A percentile compares a stretch with the other conserved stretches of the same genome.
Conservation (phyloP, 2,797 vertebrate genomes). For the Hydrophis major region DNA sequence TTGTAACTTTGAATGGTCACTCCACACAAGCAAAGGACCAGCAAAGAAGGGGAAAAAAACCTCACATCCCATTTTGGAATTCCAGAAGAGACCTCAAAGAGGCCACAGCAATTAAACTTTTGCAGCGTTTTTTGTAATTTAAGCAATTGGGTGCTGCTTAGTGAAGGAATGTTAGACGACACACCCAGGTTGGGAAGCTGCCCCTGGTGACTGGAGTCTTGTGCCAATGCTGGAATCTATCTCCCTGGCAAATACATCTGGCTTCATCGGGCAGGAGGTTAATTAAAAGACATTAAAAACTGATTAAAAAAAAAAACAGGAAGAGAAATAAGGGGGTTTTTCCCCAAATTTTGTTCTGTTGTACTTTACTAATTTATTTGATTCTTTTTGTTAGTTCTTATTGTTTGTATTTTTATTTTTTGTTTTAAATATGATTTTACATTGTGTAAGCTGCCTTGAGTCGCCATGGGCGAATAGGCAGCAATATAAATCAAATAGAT, state of each 20-base stretch:
- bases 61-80: neutral
- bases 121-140: conserved; percentile 25
- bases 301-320: neutral
- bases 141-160: neutral
- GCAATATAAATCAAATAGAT: no score
- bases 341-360: no score
- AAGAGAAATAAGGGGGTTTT: neutral
- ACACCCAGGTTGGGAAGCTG: conserved; percentile 39
- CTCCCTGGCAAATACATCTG: no score
- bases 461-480: no score
- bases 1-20: no score
- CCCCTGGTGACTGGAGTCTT: neutral
- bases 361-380: no score
- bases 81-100: neutral
- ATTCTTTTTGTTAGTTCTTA: no score
- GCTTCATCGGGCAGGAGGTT: neutral
- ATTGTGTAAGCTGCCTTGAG: no score
- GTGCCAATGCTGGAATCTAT: conserved; percentile 21
- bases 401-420: no score
- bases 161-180: conserved; percentile 38
- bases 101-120: neutral
- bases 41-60: no score
- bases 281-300: neutral
- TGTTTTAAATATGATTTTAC: no score
- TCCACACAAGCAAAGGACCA: no score